phyloP scores from a whole-genome alignment of 2,797 vertebrate species.

The Brachymystax lenok region DNA sequence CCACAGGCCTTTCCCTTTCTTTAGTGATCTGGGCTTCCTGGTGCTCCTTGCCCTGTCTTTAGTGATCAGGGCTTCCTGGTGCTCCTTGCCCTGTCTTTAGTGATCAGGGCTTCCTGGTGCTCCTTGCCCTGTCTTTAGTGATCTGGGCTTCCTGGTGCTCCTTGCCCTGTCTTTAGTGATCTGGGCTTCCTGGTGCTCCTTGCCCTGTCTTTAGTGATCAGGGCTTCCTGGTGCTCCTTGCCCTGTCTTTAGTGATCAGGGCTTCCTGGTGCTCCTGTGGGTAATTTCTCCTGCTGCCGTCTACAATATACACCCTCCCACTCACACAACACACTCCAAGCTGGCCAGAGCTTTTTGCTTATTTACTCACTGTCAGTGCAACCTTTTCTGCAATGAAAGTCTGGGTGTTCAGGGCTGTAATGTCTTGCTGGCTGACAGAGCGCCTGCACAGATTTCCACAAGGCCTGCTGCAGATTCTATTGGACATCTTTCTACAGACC shows the following conservation, averaged over 20 bases:
- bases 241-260: slow-evolving; percentile 35
- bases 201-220: slow-evolving; percentile 15
- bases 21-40: slow-evolving; percentile 27
- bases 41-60: no score
- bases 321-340: slow-evolving; percentile 29
- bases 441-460: slow-evolving; percentile 49
- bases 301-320: slow-evolving; percentile 33
- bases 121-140: no score
- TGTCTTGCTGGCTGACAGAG: slow-evolving; percentile 60
- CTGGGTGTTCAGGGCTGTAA: slow-evolving; percentile 38
- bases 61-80: no score
- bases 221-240: slow-evolving; percentile 27
- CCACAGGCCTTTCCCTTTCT: no score
- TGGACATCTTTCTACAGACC: slow-evolving; percentile 57
- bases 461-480: slow-evolving; percentile 49
- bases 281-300: slow-evolving; percentile 44
- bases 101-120: slow-evolving; percentile 23
- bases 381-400: slow-evolving; percentile 42
- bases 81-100: not conserved
- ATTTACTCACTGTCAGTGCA: slow-evolving; percentile 62
- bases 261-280: slow-evolving; percentile 35
- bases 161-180: slow-evolving; percentile 8
- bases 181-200: slow-evolving; percentile 16
- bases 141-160: no score
- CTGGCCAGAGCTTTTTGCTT: slow-evolving; percentile 55